Evolutionary conservation across 1,140 invertebrate species (phyloP).

Genomic region (Proales similis): DNA sequence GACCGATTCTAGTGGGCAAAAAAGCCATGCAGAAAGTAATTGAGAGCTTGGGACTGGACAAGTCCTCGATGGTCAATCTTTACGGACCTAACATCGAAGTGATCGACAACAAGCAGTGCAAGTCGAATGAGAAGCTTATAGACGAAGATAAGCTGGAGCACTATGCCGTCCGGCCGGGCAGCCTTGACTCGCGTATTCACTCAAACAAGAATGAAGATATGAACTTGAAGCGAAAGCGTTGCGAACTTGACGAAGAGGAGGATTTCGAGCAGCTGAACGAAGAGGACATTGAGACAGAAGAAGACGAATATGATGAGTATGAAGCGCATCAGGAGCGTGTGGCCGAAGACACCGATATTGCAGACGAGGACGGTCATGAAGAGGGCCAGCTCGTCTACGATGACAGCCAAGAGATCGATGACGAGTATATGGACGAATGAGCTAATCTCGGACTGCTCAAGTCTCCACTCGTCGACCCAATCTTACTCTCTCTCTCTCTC

Average conservation of each 20-base stretch:
- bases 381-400: no score
- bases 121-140: conserved; percentile 27
- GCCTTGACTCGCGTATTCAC: no score
- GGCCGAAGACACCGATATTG: no score
- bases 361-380: no score
- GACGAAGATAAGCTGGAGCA: conserved; percentile 2
- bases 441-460: no score
- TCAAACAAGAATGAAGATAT: neutral
- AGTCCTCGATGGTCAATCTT: neutral
- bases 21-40: conserved; percentile 37
- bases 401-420: no score
- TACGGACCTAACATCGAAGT: neutral
- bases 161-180: no score
- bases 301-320: neutral
- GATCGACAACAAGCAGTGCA: conserved; percentile 26
- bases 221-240: neutral
- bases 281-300: neutral
- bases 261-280: neutral
- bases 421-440: no score
- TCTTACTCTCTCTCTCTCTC: no score
- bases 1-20: conserved; percentile 34
- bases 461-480: no score
- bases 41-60: conserved; percentile 19
- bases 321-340: no score
- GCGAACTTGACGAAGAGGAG: neutral